Evolutionary conservation across 1,140 invertebrate genomes (phyloP).

Genomic region (Trichomalopsis sarcophagae): DNA sequence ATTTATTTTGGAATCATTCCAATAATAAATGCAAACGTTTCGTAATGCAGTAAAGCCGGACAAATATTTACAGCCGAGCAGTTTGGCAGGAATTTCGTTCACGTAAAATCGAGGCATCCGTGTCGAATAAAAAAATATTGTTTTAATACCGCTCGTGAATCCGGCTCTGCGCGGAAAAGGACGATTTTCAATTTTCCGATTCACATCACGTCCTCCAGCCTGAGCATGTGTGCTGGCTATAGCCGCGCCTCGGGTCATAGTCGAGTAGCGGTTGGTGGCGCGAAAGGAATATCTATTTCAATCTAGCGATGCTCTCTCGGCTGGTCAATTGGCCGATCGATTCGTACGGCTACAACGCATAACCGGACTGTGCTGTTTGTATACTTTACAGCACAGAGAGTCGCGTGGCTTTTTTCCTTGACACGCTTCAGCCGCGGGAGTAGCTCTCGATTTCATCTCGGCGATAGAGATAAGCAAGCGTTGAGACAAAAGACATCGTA

Average conservation of each 20-base stretch:
- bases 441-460: neutral
- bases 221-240: no score
- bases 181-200: neutral
- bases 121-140: no score
- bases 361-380: neutral
- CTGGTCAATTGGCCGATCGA: conserved; percentile 24
- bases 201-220: neutral
- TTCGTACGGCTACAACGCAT: neutral
- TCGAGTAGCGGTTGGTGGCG: neutral
- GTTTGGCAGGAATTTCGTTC: neutral
- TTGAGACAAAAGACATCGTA: conserved; percentile 28
- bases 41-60: no score
- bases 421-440: conserved; percentile 8
- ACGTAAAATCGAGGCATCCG: no score
- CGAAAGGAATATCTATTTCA: neutral
- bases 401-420: conserved; percentile 29
- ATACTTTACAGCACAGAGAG: neutral
- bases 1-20: no score
- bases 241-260: neutral
- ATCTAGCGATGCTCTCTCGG: neutral
- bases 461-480: neutral
- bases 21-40: no score
- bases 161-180: neutral
- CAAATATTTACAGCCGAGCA: neutral
- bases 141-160: neutral